Conservation (phyloP, 2,113 vertebrate species). For the Holacanthus passer region DNA sequence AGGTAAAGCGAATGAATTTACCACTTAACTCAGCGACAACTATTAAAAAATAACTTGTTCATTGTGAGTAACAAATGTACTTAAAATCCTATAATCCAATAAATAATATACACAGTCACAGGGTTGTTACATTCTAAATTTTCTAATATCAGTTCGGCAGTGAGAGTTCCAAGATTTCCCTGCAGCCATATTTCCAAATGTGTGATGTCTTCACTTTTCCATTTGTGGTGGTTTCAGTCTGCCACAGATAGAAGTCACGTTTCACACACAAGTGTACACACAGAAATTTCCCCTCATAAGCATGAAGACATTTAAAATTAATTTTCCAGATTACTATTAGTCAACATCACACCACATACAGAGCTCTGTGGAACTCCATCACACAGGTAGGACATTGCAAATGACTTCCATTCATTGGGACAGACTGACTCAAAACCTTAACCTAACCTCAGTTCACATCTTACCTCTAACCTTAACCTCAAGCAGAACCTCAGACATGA, state of each 20-base stretch:
- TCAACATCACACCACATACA: not conserved
- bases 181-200: slow-evolving; percentile 5
- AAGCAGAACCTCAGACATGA: no score
- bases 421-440: no score
- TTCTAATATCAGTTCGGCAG: not conserved
- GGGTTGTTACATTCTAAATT: not conserved
- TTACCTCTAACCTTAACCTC: no score
- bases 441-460: no score
- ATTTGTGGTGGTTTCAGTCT: slow-evolving; percentile 7
- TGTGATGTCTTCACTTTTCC: slow-evolving; percentile 15
- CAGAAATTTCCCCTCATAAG: not conserved
- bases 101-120: not conserved
- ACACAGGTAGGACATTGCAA: no score
- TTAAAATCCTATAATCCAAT: not conserved
- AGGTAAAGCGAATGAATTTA: not conserved
- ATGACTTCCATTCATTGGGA: no score
- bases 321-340: slow-evolving; percentile 12
- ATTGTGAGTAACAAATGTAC: not conserved
- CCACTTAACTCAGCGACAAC: no score
- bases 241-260: not conserved
- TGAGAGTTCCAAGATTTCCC: not conserved
- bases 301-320: no score
- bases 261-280: not conserved
- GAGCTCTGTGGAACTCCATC: slow-evolving; percentile 19
- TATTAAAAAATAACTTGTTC: no score